These are phyloP conservation scores for Alviniconcha strummeri DNA, from an alignment of 2,888 invertebrate species.

Conservation along the genomic window DNA sequence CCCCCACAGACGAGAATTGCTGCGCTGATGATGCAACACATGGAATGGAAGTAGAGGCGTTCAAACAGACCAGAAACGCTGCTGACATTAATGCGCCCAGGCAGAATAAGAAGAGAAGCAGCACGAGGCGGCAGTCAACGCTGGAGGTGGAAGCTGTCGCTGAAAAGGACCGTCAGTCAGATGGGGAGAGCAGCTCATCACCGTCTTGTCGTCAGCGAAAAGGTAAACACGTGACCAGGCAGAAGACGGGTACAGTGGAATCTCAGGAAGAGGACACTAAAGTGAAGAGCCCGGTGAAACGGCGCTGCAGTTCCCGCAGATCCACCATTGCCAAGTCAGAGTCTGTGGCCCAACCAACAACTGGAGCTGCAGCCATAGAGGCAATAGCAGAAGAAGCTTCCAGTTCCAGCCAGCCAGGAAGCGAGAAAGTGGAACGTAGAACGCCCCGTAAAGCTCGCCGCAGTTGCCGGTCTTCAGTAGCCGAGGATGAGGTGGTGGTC, in stretches of 20 bases:
- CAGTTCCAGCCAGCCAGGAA: slow-evolving; percentile 1
- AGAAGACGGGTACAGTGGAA: background rate
- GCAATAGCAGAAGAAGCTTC: background rate
- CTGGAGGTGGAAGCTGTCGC: background rate
- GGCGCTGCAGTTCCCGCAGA: background rate
- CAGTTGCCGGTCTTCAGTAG: slow-evolving; percentile 7
- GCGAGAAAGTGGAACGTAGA: background rate
- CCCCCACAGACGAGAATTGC: background rate
- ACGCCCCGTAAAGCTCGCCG: background rate
- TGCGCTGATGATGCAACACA: background rate
- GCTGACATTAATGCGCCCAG: no score
- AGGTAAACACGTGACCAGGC: slow-evolving; percentile 8
- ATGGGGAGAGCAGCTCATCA: background rate
- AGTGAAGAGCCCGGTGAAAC: slow-evolving; percentile 10
- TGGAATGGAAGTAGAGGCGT: background rate
- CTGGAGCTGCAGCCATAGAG: background rate
- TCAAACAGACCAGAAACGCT: background rate
- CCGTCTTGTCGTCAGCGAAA: background rate
- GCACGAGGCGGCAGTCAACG: no score
- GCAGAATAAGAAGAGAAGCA: no score
- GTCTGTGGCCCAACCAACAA: background rate
- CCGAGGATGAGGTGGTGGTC: background rate
- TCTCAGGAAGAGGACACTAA: background rate
- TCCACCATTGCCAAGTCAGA: background rate
- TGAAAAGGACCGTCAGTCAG: background rate